Evolutionary conservation across 2,888 invertebrate species (phyloP), one percentile per base, ranked within the genome.

Genomic region (Synergus laeviventris): DNA sequence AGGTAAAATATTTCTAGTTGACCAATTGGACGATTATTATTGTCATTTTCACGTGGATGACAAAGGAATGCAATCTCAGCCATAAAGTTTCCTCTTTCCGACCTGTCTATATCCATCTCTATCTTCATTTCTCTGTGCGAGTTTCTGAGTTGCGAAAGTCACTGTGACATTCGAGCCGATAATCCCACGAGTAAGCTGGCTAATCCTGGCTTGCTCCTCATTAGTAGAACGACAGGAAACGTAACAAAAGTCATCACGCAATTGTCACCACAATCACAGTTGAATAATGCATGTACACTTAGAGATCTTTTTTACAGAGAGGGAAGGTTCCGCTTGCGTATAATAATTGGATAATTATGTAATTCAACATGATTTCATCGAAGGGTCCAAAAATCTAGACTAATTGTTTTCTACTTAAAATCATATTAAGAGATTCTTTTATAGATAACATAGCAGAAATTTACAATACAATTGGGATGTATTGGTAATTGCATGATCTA

Each of bases 141-240:
- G 12, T 8, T 8, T 16, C 24, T 16, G 21, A 66, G 42, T 39
- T 66, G 14, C 66, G 42, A 24, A 24, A 66, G 66, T 66, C 66
- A 56, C 31, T 9, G 56, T 59, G 73, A 73, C 76, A 62, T 66
- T 49, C 39, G 76, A 77, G 61, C 59, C 49, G 73, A 59, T 81
- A 81, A 79, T 79, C 60, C 66, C 21, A 66, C 75, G 70, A 36
- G 60, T 81, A 78, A 79, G 45, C 73, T 62, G 73, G 54, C 54
- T 74, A 66, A 36, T 73, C 70, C 76, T 64, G 62, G 74, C 74
- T 78, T 60, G 59, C 75, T 59, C 49, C 54, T 82, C 79, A 76
- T 81, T 81, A 82, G 78, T 75, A 74, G 36, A 38, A 54, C 73
- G 49, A 73, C 73, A 59, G 54, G 54, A 73, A 73, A 73, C 36